phyloP scores from a whole-genome alignment of 2,797 vertebrate genomes.

The Enteromius thamalakanensis region DNA sequence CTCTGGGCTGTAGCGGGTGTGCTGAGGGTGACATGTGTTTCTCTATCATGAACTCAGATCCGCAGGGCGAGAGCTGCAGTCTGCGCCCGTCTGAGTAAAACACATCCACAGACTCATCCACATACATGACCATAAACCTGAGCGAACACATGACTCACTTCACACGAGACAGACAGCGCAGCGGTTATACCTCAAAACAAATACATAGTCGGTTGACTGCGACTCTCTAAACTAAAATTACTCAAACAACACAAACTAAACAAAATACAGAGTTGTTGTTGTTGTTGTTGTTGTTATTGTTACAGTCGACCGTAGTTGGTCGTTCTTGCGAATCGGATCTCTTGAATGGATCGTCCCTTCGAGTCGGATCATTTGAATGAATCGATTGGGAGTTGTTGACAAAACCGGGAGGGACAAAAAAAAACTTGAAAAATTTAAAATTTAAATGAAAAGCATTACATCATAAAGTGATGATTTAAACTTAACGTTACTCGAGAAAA shows the following conservation, averaged over 20 bases:
- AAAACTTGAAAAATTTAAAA: no score
- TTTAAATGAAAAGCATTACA: neutral
- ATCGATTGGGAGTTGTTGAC: neutral
- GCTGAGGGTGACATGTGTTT: conserved; percentile 64
- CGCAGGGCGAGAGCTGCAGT: conserved; percentile 86
- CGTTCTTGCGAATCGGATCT: neutral
- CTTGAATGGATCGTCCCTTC: neutral
- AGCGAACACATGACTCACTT: conserved; percentile 50
- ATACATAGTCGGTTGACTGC: neutral
- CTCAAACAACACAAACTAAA: neutral
- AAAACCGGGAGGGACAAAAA: neutral
- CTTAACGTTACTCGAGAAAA: neutral
- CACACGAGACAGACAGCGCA: neutral
- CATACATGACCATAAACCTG: conserved; percentile 78
- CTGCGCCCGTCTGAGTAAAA: conserved; percentile 72
- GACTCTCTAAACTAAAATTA: neutral
- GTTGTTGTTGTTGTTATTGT: neutral
- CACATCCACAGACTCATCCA: conserved; percentile 83
- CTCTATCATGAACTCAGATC: conserved; percentile 82
- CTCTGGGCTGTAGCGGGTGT: conserved; percentile 73
- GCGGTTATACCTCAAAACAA: neutral
- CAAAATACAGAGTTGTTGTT: neutral
- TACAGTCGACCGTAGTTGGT: neutral
- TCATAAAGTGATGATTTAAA: neutral
- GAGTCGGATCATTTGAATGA: neutral